phyloP scores from a whole-genome alignment of 2,888 invertebrate species.

The Morpho helenor region DNA sequence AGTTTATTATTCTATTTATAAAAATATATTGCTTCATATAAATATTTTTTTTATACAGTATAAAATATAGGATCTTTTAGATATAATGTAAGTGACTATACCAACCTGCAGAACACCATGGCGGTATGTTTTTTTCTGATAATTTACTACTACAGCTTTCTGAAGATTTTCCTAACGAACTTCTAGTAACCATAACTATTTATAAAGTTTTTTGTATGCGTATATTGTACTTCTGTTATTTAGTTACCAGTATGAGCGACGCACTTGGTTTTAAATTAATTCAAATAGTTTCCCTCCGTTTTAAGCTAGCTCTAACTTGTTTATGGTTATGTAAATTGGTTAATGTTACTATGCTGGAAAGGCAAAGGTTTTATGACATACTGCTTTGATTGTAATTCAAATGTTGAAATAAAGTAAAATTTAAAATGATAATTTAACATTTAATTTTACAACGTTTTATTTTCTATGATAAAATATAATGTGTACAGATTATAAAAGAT shows the following conservation, averaged over 20 bases:
- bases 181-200: slow-evolving; percentile 50
- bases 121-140: slow-evolving; percentile 48
- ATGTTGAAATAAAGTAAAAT: no score
- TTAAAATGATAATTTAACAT: no score
- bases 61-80: not conserved
- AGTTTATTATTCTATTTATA: no score
- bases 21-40: no score
- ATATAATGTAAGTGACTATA: slow-evolving; percentile 1
- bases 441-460: no score
- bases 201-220: slow-evolving; percentile 15
- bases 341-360: not conserved
- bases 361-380: slow-evolving; percentile 4
- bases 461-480: no score
- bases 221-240: slow-evolving; percentile 1
- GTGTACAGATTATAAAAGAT: no score
- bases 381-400: not conserved
- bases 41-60: no score
- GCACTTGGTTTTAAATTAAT: slow-evolving; percentile 14
- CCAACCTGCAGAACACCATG: slow-evolving; percentile 59
- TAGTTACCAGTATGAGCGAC: not conserved
- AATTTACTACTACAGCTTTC: slow-evolving; percentile 45
- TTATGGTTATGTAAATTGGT: slow-evolving; percentile 1
- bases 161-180: slow-evolving; percentile 40
- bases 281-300: slow-evolving; percentile 16
- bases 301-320: not conserved